These are phyloP conservation scores for Pomacea maculata DNA, from an alignment of 1,140 invertebrate genomes.

Conservation along the genomic window DNA sequence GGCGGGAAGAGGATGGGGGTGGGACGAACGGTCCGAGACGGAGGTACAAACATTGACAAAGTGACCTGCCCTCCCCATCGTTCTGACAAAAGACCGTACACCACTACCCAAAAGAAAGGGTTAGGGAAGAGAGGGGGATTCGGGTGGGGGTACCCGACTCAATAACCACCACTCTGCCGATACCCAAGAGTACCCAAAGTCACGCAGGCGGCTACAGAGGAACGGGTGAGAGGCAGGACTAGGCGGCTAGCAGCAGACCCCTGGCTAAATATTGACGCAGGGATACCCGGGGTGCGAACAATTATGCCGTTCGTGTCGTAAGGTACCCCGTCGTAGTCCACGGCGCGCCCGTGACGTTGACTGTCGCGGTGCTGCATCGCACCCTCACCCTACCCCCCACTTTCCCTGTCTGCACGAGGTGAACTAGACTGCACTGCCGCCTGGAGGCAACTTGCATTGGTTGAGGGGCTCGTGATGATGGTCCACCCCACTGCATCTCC, in stretches of 20 bases:
- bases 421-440: too few species aligned
- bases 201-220: slow-evolving; percentile 8
- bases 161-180: not conserved
- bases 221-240: not conserved
- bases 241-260: not conserved
- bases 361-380: too few species aligned
- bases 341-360: not conserved
- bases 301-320: slow-evolving; percentile 11
- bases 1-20: not conserved
- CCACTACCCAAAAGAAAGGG: not conserved
- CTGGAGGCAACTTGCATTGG: too few species aligned
- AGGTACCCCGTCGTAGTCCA: not conserved
- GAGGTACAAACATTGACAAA: slow-evolving; percentile 11
- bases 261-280: slow-evolving; percentile 14
- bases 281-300: slow-evolving; percentile 16
- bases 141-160: not conserved
- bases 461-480: too few species aligned
- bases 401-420: too few species aligned
- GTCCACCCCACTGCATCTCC: too few species aligned
- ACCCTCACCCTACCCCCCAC: too few species aligned
- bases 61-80: not conserved
- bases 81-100: slow-evolving; percentile 3
- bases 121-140: too few species aligned
- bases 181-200: not conserved
- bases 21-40: not conserved